Evolutionary conservation across 2,797 vertebrate species (phyloP), one percentile per base, ranked within the genome.

Genomic region (Hypotaenidia okinawae): DNA sequence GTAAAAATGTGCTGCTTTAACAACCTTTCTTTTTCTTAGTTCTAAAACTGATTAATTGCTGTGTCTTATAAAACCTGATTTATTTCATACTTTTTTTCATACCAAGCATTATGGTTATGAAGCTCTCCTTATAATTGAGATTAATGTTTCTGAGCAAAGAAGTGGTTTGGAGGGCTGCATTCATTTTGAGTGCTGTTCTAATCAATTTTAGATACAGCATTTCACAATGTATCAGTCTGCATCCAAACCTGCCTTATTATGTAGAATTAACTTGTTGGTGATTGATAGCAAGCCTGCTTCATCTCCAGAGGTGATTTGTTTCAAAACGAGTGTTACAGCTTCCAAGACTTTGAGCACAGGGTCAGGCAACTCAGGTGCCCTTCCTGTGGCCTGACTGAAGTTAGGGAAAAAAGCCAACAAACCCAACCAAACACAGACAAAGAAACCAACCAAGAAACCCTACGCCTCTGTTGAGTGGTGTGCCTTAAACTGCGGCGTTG

Each of bases 181-280:
- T 98, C 97, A 98, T 98, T 98, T 97, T 95, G 98, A 98, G 97
- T 97, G 98, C 98, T 96, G 87, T 97, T 96, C 97, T 98, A 98
- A 98, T 98, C 97, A 98, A 97, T 98, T 98, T 98, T 94, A 97
- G 97, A 98, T 97, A 96, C 96, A 97, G 96, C 95, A 83, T 97
- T 98, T 98, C 97, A 98, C 97, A 96, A 95, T 97, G 97, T 97
- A 98, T 98, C 97, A 95, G 97, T 97, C 96, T 98, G 97, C 96
- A 97, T 98, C 97, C 63, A 97, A 98, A 98, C 96, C 96, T 97
- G 97, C 97, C 97, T 98, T 98, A 98, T 98, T 98, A 98, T 96
- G 96, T 97, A 94, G 97, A 98, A 98, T 98, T 98, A 98, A 98
- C 98, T 97, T 97, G 95, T 97, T 96, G 91, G 96, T 98, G 98